Evolutionary conservation across 2,797 vertebrate genomes (phyloP), one percentile per base, ranked within the genome.

Genomic region (Hapalemur alaotrensis): DNA sequence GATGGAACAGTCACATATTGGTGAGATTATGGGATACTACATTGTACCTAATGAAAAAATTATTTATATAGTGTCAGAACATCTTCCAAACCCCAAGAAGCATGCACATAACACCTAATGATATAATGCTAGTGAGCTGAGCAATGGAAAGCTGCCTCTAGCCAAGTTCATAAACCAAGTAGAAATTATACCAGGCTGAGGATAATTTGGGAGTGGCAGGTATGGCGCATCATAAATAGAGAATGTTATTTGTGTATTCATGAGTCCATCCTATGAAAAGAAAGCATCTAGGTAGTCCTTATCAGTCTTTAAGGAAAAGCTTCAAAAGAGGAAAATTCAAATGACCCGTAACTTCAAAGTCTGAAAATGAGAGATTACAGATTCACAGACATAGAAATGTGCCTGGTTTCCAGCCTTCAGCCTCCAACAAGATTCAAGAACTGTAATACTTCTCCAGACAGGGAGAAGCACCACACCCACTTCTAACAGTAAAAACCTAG

Each of bases 271-370:
- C 23, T 82, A 52, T 59, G 48, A 93, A 65, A 65, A 92, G 25
- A 79, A 84, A 50, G 43, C 18, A 69, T 50, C n/a, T 30, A 54
- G 35, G 22, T 25, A 57, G 2, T 79, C 52, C 63, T 69, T 63
- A 43, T 73, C 41, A 83, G 32, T 43, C 48, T 81, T 93, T 92
- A 70, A 90, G 35, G 28, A 67, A 94, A 94, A 93, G n/a, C 35
- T 63, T 94, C 75, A 91, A 70, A 70, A 92, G 57, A 75, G 46
- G 41, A 72, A 90, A 97, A 95, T 94, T 72, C 50, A 96, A 94
- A 92, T 63, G 50, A 88, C 23, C 28, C 79, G 6, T 50, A 57
- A 91, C 32, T 90, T 85, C 41, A 35, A 87, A 0, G 9, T n/a
- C 48, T 91, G 22, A 91, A 89, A 92, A 84, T 57, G 38, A 84